Conservation (phyloP, 2,888 invertebrate genomes). For the Xestia c-nigrum region DNA sequence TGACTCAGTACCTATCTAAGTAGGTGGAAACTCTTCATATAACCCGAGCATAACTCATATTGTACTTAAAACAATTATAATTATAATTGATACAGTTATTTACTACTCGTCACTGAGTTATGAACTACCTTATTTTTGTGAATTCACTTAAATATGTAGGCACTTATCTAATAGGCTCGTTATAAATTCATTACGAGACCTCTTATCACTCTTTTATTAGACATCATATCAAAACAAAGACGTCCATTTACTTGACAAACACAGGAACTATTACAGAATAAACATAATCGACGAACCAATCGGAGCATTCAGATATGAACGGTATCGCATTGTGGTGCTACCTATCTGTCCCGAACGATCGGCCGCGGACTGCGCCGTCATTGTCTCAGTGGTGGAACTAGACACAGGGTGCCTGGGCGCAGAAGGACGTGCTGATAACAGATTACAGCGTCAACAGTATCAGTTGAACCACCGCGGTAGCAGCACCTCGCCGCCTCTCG, state of each 20-base stretch:
- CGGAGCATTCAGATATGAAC: slow-evolving; percentile 81
- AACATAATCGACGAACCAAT: slow-evolving; percentile 84
- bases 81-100: neutral
- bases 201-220: slow-evolving; percentile 62
- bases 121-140: slow-evolving; percentile 25
- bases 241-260: slow-evolving; percentile 77
- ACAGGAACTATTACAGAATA: slow-evolving; percentile 75
- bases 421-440: slow-evolving; percentile 85
- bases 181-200: slow-evolving; percentile 61
- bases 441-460: slow-evolving; percentile 85
- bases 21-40: neutral
- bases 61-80: neutral
- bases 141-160: slow-evolving; percentile 25
- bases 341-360: slow-evolving; percentile 78
- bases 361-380: slow-evolving; percentile 72
- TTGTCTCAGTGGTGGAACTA: slow-evolving; percentile 79
- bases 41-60: slow-evolving; percentile 11
- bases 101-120: slow-evolving; percentile 12
- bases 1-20: slow-evolving; percentile 7
- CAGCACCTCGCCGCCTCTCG: slow-evolving; percentile 74
- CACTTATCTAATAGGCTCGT: slow-evolving; percentile 60
- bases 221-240: slow-evolving; percentile 77
- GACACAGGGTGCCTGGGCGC: slow-evolving; percentile 75
- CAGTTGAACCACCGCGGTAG: slow-evolving; percentile 81
- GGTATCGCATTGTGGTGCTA: slow-evolving; percentile 69